Base-by-base conservation (phyloP, 2,888 invertebrate species). In the Arrhopalites spinosus region DNA sequence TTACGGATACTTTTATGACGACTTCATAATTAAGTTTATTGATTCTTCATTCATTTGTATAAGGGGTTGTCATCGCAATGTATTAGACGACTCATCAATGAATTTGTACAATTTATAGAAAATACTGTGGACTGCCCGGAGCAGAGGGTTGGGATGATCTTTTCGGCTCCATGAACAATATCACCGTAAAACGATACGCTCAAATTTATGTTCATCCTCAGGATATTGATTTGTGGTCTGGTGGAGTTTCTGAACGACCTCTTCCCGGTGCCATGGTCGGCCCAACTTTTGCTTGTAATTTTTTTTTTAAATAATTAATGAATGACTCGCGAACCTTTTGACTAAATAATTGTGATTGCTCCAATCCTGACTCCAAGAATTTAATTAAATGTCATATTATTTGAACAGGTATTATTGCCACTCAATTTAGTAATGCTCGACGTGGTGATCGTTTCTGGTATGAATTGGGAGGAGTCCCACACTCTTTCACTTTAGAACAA, bases 381-480 rank as follows among this genome's bases (percentile, higher is more conserved):
- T n/a, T n/a, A n/a, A n/a, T n/a, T n/a, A n/a, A n/a, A n/a, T 45
- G 45, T 45, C 8, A 45, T 45, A 45, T 45, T 45, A 11, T 45
- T 45, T 45, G 45, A 11, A 15, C 15, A 45, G 45, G 45, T 45
- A 89, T 97, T 79, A 95, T 97, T 83, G 96, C 95, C 30, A 93
- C 93, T 30, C 96, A 96, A 86, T 95, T 96, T 87, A 93, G 93
- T 83, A 93, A 94, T 84, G 89, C 94, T 0, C 90, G 95, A 85
- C 89, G 93, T 82, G 95, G 95, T 78, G 96, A 97, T 86, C 90
- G 96, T 85, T 96, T 96, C 86, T 97, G 96, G 96, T 96, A 94
- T 85, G 96, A 96, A 86, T 87, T 95, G 74, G 93, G 93, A 29
- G 92, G 95, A 85, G 95, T 94, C 86, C 95, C 95, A 0, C 95